Evolutionary conservation across 2,113 vertebrate genomes (phyloP).

Genomic region (Scomber scombrus): DNA sequence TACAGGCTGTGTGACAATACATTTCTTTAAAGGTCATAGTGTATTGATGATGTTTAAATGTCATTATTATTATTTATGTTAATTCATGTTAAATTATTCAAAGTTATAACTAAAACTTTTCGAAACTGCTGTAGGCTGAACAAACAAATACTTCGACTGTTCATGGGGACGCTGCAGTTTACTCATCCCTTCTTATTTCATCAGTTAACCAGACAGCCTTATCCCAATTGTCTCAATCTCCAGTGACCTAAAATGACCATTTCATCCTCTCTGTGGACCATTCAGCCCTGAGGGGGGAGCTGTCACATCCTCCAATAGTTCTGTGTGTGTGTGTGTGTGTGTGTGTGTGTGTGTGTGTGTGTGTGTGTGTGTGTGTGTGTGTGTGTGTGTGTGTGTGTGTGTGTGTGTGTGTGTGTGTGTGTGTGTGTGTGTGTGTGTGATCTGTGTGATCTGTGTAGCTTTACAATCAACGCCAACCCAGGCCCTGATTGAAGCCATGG

Average conservation of each 20-base stretch:
- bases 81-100: not conserved
- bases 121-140: not conserved
- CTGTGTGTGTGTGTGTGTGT: slow-evolving; percentile 7
- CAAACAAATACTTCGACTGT: not conserved
- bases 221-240: slow-evolving; percentile 1
- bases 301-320: slow-evolving; percentile 31
- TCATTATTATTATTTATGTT: too few species aligned
- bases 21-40: too few species aligned
- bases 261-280: slow-evolving; percentile 15
- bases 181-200: slow-evolving; percentile 14
- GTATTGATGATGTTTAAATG: too few species aligned
- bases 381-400: slow-evolving; percentile 1
- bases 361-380: slow-evolving; percentile 1
- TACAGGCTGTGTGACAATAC: too few species aligned
- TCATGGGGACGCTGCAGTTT: slow-evolving; percentile 4
- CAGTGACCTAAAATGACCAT: slow-evolving; percentile 38
- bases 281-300: slow-evolving; percentile 39
- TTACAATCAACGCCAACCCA: slow-evolving; percentile 19
- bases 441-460: not conserved
- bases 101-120: not conserved
- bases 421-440: slow-evolving; percentile 13
- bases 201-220: slow-evolving; percentile 15
- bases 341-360: too few species aligned
- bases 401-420: slow-evolving; percentile 9
- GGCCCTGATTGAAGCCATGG: not conserved